These are phyloP conservation scores for Biston stratarius DNA, from an alignment of 2,888 invertebrate genomes.

Conservation along the genomic window DNA sequence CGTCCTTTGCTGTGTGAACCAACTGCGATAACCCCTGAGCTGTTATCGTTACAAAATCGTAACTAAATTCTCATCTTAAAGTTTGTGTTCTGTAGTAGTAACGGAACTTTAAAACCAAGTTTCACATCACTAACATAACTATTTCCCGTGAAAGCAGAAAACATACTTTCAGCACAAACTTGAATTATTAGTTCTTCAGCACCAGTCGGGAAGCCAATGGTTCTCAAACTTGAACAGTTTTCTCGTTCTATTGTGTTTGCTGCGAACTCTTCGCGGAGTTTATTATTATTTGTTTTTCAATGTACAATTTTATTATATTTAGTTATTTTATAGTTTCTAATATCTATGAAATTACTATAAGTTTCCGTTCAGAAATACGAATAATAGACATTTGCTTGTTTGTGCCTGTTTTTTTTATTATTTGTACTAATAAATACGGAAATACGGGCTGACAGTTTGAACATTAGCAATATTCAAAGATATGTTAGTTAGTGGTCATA, in stretches of 20 bases:
- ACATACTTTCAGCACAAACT: conserved; percentile 18
- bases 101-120: too few species aligned
- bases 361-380: too few species aligned
- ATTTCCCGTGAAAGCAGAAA: conserved; percentile 14
- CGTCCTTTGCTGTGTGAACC: too few species aligned
- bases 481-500: too few species aligned
- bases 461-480: too few species aligned
- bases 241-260: conserved; percentile 17
- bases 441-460: too few species aligned
- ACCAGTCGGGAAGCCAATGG: conserved; percentile 20
- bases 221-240: conserved; percentile 24
- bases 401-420: too few species aligned
- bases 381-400: too few species aligned
- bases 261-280: conserved; percentile 2
- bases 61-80: neutral
- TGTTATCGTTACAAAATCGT: too few species aligned
- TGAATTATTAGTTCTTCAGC: conserved; percentile 26
- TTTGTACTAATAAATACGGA: too few species aligned
- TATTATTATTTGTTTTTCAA: conserved; percentile 13
- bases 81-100: too few species aligned
- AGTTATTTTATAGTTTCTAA: neutral
- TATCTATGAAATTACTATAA: neutral
- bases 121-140: conserved; percentile 10
- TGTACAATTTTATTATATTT: conserved; percentile 11
- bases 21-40: too few species aligned